phyloP scores from a whole-genome alignment of 1,140 invertebrate species.

The Heterodera carotae region DNA sequence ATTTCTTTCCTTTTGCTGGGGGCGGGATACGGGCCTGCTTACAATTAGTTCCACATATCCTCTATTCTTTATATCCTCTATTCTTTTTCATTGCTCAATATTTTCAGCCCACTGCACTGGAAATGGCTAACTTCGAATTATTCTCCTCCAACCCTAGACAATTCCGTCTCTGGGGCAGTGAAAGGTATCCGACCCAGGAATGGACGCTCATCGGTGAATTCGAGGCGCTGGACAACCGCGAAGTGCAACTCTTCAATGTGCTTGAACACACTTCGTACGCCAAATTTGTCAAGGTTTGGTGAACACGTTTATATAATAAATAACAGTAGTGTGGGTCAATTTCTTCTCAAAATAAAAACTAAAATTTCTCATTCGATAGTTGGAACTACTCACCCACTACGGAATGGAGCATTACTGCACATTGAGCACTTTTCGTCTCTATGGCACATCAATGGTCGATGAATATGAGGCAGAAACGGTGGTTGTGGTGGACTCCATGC shows the following conservation, averaged over 20 bases:
- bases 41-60: too few species aligned
- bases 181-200: conserved; percentile 85
- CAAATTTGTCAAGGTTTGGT: conserved; percentile 79
- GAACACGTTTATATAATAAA: too few species aligned
- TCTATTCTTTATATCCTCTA: too few species aligned
- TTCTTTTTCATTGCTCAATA: too few species aligned
- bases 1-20: too few species aligned
- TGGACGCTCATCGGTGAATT: conserved; percentile 87
- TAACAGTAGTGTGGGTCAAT: too few species aligned
- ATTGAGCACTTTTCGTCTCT: conserved; percentile 84
- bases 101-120: conserved; percentile 71
- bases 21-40: too few species aligned
- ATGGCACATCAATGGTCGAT: conserved; percentile 75
- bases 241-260: conserved; percentile 82
- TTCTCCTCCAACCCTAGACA: conserved; percentile 94
- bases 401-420: conserved; percentile 90
- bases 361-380: conserved; percentile 13
- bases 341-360: too few species aligned
- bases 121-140: conserved; percentile 94
- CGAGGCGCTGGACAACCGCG: conserved; percentile 80
- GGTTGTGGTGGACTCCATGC: not conserved
- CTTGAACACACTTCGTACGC: conserved; percentile 78
- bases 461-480: conserved; percentile 66
- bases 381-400: conserved; percentile 37
- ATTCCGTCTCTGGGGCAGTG: conserved; percentile 79